Conservation (phyloP, 2,888 invertebrate species). For the Chloroclystis v-ata region DNA sequence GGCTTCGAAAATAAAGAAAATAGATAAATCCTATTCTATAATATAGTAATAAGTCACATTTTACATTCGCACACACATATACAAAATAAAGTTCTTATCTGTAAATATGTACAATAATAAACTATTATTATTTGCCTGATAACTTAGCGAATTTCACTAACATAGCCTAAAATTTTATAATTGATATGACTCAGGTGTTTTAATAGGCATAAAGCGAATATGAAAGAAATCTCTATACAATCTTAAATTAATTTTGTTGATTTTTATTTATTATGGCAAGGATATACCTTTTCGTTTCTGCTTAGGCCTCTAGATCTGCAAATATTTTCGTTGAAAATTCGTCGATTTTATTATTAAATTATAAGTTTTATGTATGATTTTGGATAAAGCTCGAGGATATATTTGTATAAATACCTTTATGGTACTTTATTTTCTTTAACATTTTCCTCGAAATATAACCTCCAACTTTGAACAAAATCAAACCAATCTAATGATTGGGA, state of each 20-base stretch:
- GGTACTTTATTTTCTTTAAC: background rate
- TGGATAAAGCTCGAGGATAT: conserved; percentile 29
- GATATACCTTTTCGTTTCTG: conserved; percentile 39
- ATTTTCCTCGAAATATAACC: conserved; percentile 34
- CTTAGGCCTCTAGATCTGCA: conserved; percentile 45
- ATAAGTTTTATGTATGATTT: conserved; percentile 27
- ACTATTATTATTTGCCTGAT: conserved; percentile 40
- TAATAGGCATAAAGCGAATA: conserved; percentile 49
- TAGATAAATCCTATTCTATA: conserved; percentile 41
- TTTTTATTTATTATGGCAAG: conserved; percentile 30
- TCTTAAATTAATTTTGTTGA: conserved; percentile 26
- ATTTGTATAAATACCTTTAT: conserved; percentile 10
- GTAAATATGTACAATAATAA: conserved; percentile 44
- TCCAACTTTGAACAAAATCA: conserved; percentile 40
- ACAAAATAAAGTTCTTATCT: conserved; percentile 53
- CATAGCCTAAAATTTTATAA: conserved; percentile 56
- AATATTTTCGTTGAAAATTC: conserved; percentile 41
- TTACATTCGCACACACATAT: conserved; percentile 72
- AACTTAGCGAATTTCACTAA: conserved; percentile 53
- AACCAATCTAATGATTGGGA: conserved; percentile 27
- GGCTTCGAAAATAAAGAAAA: conserved; percentile 29
- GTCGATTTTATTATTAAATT: conserved; percentile 30
- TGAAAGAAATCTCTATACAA: conserved; percentile 38
- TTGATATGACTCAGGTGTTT: conserved; percentile 71
- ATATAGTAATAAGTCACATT: conserved; percentile 60